Conservation (phyloP, 2,113 vertebrate species). For the Elanus axillaris region DNA sequence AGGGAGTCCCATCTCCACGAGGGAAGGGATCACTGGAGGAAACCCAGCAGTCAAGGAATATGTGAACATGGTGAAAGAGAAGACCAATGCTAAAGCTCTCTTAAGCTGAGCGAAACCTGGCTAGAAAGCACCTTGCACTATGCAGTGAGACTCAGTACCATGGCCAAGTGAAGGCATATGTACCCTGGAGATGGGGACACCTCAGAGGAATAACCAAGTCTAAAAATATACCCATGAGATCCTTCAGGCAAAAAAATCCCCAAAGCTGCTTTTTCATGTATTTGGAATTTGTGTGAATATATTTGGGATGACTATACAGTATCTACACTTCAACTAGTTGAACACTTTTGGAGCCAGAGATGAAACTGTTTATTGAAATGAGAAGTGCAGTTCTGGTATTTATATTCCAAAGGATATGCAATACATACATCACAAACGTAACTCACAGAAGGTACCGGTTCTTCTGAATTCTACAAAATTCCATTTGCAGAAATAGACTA, state of each 20-base stretch:
- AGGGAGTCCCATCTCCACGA: not conserved
- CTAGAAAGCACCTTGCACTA: not conserved
- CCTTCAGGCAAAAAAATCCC: not conserved
- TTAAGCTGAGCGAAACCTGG: not conserved
- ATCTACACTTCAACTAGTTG: not conserved
- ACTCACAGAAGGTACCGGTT: not conserved
- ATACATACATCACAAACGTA: not conserved
- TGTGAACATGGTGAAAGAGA: not conserved
- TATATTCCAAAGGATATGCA: not conserved
- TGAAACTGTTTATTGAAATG: slow-evolving; percentile 1
- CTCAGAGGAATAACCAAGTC: not conserved
- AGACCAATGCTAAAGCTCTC: not conserved
- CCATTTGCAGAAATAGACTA: slow-evolving; percentile 17
- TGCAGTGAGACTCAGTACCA: not conserved
- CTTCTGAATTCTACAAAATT: slow-evolving; percentile 23
- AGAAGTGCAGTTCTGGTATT: slow-evolving; percentile 13
- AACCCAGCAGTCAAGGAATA: not conserved
- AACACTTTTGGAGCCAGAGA: not conserved
- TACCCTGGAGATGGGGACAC: not conserved
- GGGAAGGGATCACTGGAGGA: not conserved
- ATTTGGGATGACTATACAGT: not conserved
- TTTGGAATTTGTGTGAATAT: not conserved
- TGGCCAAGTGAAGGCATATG: not conserved
- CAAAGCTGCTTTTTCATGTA: not conserved
- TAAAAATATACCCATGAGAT: not conserved